Conservation (phyloP, 2,888 invertebrate species). For the Hyposoter dolosus region DNA sequence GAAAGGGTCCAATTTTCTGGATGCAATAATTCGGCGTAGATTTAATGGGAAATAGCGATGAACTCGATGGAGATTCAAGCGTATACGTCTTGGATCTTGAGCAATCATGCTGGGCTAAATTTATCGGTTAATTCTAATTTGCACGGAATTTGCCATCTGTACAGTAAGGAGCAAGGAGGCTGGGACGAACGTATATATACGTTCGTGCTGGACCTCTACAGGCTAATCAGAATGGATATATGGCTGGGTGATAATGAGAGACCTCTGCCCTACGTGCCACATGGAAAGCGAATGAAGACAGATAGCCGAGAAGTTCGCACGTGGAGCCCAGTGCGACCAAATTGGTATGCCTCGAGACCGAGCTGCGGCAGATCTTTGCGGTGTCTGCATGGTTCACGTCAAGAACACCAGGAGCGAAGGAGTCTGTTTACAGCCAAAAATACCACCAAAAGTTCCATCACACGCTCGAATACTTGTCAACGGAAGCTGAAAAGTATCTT, state of each 20-base stretch:
- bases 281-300: slow-evolving; percentile 72
- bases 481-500: background rate
- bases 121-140: slow-evolving; percentile 5
- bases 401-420: slow-evolving; percentile 34
- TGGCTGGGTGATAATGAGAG: slow-evolving; percentile 73
- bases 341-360: slow-evolving; percentile 32
- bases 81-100: background rate
- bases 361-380: slow-evolving; percentile 53
- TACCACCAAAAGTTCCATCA: slow-evolving; percentile 21
- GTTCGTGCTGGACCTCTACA: slow-evolving; percentile 41
- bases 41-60: background rate
- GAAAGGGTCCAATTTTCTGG: background rate
- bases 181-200: background rate
- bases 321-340: slow-evolving; percentile 54
- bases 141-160: slow-evolving; percentile 6
- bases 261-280: slow-evolving; percentile 66
- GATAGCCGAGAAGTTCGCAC: slow-evolving; percentile 68
- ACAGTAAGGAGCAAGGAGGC: slow-evolving; percentile 4
- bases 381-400: slow-evolving; percentile 6
- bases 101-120: background rate
- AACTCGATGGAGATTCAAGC: background rate
- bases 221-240: slow-evolving; percentile 75
- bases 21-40: background rate
- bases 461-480: background rate
- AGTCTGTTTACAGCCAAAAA: slow-evolving; percentile 32